phyloP scores from a whole-genome alignment of 2,888 invertebrate species.

The Drosophila macrospina region DNA sequence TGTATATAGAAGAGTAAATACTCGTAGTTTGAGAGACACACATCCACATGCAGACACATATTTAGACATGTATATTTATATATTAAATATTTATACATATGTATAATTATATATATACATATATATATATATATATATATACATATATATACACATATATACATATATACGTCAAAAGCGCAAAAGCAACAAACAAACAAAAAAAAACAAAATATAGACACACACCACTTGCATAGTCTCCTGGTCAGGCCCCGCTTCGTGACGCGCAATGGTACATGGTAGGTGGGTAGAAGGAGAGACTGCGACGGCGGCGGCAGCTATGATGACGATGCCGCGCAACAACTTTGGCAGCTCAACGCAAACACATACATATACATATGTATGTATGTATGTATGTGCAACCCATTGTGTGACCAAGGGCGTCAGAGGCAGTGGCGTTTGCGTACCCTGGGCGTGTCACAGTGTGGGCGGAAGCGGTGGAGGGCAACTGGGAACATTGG shows the following conservation, averaged over 20 bases:
- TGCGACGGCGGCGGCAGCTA: constrained; percentile 18
- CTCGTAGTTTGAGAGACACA: background rate
- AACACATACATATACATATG: constrained; percentile 17
- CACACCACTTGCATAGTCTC: constrained; percentile 73
- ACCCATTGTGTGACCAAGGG: constrained; percentile 15
- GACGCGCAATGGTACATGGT: constrained; percentile 46
- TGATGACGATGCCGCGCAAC: constrained; percentile 61
- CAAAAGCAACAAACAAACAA: constrained; percentile 41
- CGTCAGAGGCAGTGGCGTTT: constrained; percentile 19
- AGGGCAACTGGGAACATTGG: constrained; percentile 40
- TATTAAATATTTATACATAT: background rate
- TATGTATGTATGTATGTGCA: background rate
- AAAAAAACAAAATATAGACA: constrained; percentile 49
- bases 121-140: background rate
- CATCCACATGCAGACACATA: background rate
- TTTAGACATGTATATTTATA: background rate
- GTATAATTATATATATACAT: background rate
- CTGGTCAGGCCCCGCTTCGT: constrained; percentile 67
- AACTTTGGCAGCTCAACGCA: constrained; percentile 53
- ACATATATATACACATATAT: background rate
- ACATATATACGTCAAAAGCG: constrained; percentile 10
- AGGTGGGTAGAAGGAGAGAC: constrained; percentile 24
- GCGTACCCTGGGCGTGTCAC: constrained; percentile 39
- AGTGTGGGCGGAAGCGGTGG: constrained; percentile 30
- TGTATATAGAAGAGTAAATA: background rate